Percentiles rank a stretch among this genome's conserved stretches.
Conservation (phyloP, 2,888 invertebrate species). For the Odontothrips loti region DNA sequence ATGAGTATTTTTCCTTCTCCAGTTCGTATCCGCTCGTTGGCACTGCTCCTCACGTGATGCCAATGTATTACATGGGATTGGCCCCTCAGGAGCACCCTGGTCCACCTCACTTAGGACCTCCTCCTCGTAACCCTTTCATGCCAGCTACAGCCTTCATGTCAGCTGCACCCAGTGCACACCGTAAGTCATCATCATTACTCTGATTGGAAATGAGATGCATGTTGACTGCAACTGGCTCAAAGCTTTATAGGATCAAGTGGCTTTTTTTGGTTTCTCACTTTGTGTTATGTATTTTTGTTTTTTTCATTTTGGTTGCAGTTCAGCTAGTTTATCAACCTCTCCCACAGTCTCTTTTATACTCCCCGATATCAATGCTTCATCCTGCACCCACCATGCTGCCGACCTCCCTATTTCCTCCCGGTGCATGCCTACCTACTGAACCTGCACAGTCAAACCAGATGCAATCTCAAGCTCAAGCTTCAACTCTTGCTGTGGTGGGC, state of each 20-base stretch:
- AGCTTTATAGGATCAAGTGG: background rate
- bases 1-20: background rate
- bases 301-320: constrained; percentile 11
- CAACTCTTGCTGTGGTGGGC: constrained; percentile 16
- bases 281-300: background rate
- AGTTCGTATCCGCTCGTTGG: background rate
- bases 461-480: background rate
- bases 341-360: constrained; percentile 10
- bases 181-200: constrained; percentile 2
- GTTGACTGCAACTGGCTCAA: background rate
- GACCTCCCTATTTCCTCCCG: constrained; percentile 9
- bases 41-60: constrained; percentile 43
- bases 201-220: background rate
- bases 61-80: constrained; percentile 41
- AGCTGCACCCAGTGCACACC: background rate
- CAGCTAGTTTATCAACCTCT: constrained; percentile 25
- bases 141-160: constrained; percentile 18
- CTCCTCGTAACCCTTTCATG: constrained; percentile 8
- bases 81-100: constrained; percentile 42
- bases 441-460: constrained; percentile 1
- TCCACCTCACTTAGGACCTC: constrained; percentile 37
- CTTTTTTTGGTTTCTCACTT: background rate
- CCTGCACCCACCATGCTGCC: constrained; percentile 3
- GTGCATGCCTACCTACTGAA: constrained; percentile 19
- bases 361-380: constrained; percentile 7